phyloP scores from a whole-genome alignment of 53 echinoderm and acorn worm genomes.

The Stichopus horrens region DNA sequence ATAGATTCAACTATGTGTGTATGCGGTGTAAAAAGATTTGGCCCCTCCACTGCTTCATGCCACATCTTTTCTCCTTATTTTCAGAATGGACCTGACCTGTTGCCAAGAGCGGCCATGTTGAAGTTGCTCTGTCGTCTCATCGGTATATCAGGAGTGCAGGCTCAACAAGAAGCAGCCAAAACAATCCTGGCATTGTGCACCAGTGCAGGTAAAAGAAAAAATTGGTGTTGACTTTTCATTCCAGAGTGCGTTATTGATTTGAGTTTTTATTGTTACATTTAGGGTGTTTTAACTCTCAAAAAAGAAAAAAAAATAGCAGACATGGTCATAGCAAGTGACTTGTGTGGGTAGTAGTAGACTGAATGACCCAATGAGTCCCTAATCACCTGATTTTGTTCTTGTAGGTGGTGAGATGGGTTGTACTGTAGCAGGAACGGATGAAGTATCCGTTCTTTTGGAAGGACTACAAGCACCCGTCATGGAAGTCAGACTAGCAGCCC shows the following conservation, averaged over 20 bases:
- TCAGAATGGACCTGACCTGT: slow-evolving; percentile 87
- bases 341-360: neutral
- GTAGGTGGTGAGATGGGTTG: slow-evolving; percentile 73
- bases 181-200: slow-evolving; percentile 73
- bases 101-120: slow-evolving; percentile 85
- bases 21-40: neutral
- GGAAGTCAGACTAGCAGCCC: slow-evolving; percentile 69
- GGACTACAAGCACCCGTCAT: slow-evolving; percentile 68
- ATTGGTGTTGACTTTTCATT: neutral
- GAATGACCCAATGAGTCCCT: neutral
- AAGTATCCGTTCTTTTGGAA: slow-evolving; percentile 73
- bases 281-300: too few species aligned
- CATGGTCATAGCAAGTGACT: too few species aligned
- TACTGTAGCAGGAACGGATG: slow-evolving; percentile 78
- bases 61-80: neutral
- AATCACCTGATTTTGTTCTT: neutral
- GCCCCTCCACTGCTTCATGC: neutral
- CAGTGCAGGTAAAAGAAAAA: slow-evolving; percentile 52
- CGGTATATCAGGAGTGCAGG: slow-evolving; percentile 70
- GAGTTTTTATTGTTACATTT: neutral
- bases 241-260: neutral
- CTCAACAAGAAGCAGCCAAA: slow-evolving; percentile 64
- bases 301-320: too few species aligned
- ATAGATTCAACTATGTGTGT: neutral
- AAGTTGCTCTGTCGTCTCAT: slow-evolving; percentile 69